Evolutionary conservation across 37 sponge, comb jelly and placozoan genomes (phyloP).

Genomic region (Trichoplax adhaerens): DNA sequence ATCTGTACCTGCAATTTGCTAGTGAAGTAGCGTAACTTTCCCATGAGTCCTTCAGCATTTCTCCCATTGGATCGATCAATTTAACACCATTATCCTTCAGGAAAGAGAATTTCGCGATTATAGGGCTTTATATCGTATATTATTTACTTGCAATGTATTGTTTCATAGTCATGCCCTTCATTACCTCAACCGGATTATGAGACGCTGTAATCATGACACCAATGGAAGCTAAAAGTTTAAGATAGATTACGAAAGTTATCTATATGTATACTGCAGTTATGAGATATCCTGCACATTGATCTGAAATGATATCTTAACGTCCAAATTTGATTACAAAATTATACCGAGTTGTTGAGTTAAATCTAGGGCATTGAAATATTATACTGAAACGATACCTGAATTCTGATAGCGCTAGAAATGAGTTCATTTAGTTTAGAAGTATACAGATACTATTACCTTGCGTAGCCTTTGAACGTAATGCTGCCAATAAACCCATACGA

Average conservation of each 20-base stretch:
- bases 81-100: constrained; percentile 86
- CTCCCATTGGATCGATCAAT: constrained; percentile 79
- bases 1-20: constrained; percentile 20
- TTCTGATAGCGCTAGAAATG: neutral
- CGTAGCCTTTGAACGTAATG: constrained; percentile 40
- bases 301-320: no score
- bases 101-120: no score
- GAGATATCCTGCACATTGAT: no score
- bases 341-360: no score
- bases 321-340: no score
- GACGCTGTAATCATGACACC: constrained; percentile 96
- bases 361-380: no score
- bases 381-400: no score
- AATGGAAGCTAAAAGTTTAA: constrained; percentile 7
- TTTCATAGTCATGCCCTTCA: neutral
- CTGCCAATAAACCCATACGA: constrained; percentile 74
- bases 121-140: no score
- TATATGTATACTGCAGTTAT: no score
- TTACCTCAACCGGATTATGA: constrained; percentile 79
- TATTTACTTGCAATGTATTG: no score
- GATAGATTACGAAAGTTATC: neutral
- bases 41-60: constrained; percentile 76
- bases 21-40: constrained; percentile 61
- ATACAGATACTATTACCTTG: constrained; percentile 18
- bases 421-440: constrained; percentile 9